A percentile compares a stretch with the other conserved stretches of the same genome.
phyloP scores from a whole-genome alignment of 2,113 vertebrate genomes.

The Silurus meridionalis region DNA sequence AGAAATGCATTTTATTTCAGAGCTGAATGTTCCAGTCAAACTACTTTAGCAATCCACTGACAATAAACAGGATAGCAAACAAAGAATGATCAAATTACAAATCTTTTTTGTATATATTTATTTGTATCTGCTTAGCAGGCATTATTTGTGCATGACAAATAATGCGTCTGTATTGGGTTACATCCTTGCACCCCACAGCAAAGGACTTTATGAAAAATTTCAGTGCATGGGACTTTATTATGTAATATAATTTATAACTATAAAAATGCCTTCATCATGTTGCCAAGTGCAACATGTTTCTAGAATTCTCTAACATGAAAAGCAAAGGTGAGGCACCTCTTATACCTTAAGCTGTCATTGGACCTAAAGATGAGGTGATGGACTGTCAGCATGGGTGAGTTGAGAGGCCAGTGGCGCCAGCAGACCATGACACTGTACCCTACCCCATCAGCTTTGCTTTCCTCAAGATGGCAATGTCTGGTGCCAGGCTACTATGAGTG shows the following conservation, averaged over 20 bases:
- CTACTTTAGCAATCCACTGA: neutral
- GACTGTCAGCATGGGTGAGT: constrained; percentile 32
- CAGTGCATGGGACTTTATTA: neutral
- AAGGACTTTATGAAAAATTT: neutral
- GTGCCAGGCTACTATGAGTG: constrained; percentile 48
- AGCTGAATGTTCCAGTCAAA: neutral
- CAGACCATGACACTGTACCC: constrained; percentile 5
- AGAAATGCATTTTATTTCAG: neutral
- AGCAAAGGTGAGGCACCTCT: constrained; percentile 19
- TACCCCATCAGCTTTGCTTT: constrained; percentile 22
- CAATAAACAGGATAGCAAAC: neutral
- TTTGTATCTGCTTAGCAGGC: neutral
- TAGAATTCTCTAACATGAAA: constrained; percentile 1
- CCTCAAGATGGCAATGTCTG: constrained; percentile 26
- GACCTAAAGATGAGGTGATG: constrained; percentile 26
- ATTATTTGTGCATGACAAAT: neutral
- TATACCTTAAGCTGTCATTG: constrained; percentile 32
- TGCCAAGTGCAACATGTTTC: neutral
- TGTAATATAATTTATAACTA: neutral
- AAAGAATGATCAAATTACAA: neutral
- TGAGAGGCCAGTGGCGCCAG: constrained; percentile 52
- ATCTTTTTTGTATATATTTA: neutral
- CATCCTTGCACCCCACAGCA: neutral
- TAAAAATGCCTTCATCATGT: neutral
- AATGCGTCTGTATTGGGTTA: neutral